Base-by-base conservation (phyloP, 2,113 vertebrate genomes). In the Cettia cetti region DNA sequence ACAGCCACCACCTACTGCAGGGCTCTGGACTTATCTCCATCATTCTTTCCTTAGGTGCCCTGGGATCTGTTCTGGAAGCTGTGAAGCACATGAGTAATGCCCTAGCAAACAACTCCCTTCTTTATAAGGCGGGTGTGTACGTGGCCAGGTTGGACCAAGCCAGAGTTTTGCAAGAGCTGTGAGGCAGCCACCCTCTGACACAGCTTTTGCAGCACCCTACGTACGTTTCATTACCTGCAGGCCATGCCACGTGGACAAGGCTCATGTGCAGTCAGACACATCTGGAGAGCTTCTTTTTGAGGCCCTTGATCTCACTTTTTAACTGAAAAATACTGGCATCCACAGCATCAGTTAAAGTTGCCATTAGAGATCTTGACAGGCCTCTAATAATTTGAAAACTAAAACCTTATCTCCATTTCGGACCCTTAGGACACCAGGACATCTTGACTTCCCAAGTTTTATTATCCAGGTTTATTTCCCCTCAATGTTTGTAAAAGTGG, bases 11-110 rank as follows among this genome's bases (percentile, higher is more conserved):
- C 72, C 64, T 54, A 63, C 53, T 40, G 23, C 75, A 44, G 33
- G 54, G 33, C 76, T 86, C 60, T 0, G 0, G 39, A 24, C 39
- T 81, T 81, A 83, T 63, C 79, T 89, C 69, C 60, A 70, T 59
- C 49, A 20, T 52, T 87, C 86, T 89, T 75, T 82, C 86, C 91
- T 49, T 35, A 52, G 80, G 52, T 56, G 0, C 42, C 31, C 35
- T n/a, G 71, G 60, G 80, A 69, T 95, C 54, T 74, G 63, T 52
- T 83, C 83, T 89, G 83, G 90, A 95, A 94, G 87, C 63, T 61
- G 23, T 28, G 71, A 95, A 85, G 71, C 53, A 80, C 50, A 91
- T 95, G 89, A 95, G 79, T 90, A 96, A 96, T 82, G 39, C 47
- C 68, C 53, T 68, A 82, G 54, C 66, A 89, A 94, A 81, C 85